A percentile compares a stretch with the other conserved stretches of the same genome.
These are phyloP conservation scores for Syncerus caffer DNA, from an alignment of 2,797 vertebrate genomes.

Conservation along the genomic window DNA sequence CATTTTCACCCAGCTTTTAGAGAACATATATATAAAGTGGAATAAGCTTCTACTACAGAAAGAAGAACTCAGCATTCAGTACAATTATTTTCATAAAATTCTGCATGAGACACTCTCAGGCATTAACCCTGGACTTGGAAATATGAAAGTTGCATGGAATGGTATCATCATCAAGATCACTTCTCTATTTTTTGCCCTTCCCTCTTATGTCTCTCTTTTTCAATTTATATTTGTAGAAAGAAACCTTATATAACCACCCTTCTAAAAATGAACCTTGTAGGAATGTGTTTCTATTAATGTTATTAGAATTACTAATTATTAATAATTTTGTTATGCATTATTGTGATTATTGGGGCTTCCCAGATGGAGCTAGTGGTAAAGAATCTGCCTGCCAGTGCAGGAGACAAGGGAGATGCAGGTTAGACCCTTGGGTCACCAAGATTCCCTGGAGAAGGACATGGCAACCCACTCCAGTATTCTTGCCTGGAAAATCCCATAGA, in stretches of 20 bases:
- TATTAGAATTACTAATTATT: not conserved
- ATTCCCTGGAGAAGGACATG: not conserved
- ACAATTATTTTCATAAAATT: constrained; percentile 22
- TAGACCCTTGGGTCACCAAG: not conserved
- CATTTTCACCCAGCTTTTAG: constrained; percentile 49
- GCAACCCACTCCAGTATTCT: not conserved
- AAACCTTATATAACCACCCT: not conserved
- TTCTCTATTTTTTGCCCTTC: constrained; percentile 3
- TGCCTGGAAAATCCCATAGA: not conserved
- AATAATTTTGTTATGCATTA: not conserved
- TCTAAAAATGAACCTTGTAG: not conserved
- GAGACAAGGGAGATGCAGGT: not conserved
- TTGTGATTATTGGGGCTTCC: not conserved
- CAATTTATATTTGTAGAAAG: constrained; percentile 1
- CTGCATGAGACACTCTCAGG: not conserved
- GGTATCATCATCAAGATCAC: not conserved
- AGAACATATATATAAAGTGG: constrained; percentile 52
- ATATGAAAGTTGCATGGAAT: constrained; percentile 12
- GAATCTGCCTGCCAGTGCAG: not conserved
- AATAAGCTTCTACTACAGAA: constrained; percentile 44
- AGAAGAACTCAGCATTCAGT: constrained; percentile 50
- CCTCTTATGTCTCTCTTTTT: not conserved
- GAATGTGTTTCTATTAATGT: constrained; percentile 40
- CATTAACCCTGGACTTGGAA: not conserved
- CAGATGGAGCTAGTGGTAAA: not conserved